Evolutionary conservation across 2,113 vertebrate genomes (phyloP).

Genomic region (Prolemur simus): DNA sequence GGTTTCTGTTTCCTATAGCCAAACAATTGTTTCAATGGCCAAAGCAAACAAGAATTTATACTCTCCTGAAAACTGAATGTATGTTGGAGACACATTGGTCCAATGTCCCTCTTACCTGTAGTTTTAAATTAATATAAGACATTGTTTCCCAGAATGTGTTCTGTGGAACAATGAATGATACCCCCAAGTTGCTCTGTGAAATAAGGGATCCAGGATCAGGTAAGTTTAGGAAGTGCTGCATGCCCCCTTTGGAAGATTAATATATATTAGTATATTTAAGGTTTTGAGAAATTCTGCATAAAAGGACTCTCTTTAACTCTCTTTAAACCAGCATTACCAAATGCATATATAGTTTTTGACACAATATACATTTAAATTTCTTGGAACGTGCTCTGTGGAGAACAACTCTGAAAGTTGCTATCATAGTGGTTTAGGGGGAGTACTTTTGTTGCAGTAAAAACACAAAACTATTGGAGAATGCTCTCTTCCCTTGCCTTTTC

Average conservation of each 20-base stretch:
- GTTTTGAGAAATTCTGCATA: neutral
- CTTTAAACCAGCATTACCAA: slow-evolving; percentile 1
- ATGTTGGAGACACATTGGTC: neutral
- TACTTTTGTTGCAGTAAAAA: neutral
- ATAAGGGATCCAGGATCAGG: neutral
- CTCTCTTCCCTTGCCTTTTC: neutral
- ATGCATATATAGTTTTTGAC: neutral
- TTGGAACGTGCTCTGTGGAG: neutral
- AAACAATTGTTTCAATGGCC: neutral
- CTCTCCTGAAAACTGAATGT: neutral
- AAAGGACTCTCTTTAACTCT: neutral
- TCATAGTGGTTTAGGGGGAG: neutral
- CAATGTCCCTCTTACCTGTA: neutral
- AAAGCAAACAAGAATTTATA: slow-evolving; percentile 13
- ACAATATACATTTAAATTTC: neutral
- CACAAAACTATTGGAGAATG: neutral
- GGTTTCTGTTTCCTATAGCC: slow-evolving; percentile 17
- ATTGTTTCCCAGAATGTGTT: neutral
- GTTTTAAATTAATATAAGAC: neutral
- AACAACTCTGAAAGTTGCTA: slow-evolving; percentile 4
- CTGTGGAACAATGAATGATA: neutral
- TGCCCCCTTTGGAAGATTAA: neutral
- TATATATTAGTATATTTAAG: neutral
- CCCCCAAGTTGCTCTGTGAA: neutral
- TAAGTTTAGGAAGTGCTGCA: neutral